phyloP scores from a whole-genome alignment of 2,888 invertebrate genomes.

The Phania funesta region DNA sequence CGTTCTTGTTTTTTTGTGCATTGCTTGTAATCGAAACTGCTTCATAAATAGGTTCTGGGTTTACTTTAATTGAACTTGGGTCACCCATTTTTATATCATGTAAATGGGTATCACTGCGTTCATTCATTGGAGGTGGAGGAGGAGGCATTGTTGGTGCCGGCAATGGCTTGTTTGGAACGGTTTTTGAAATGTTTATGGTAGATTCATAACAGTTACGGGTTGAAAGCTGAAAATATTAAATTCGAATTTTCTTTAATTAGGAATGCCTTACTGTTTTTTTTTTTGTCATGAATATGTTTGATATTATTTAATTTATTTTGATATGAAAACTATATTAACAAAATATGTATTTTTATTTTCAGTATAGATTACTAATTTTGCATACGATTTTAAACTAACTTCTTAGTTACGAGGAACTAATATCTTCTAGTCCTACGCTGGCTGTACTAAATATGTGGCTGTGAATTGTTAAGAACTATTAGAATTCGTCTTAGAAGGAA shows the following conservation, averaged over 20 bases:
- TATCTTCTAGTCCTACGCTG: too few species aligned
- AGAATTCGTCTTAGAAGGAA: too few species aligned
- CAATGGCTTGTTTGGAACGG: conserved; percentile 77
- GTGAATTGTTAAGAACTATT: too few species aligned
- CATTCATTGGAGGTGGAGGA: conserved; percentile 83
- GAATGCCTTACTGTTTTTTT: too few species aligned
- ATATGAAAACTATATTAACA: too few species aligned
- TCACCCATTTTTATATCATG: conserved; percentile 63
- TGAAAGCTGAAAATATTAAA: conserved; percentile 81
- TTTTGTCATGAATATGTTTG: too few species aligned
- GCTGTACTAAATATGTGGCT: too few species aligned
- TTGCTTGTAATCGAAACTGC: conserved; percentile 86
- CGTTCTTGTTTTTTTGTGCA: not conserved
- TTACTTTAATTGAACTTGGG: conserved; percentile 64
- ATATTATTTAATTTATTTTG: too few species aligned
- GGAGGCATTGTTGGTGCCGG: conserved; percentile 90
- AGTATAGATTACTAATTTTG: too few species aligned
- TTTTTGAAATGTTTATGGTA: conserved; percentile 71
- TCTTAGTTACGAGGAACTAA: too few species aligned
- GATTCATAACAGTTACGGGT: conserved; percentile 84
- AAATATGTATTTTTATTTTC: too few species aligned
- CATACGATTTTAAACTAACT: too few species aligned
- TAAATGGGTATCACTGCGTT: not conserved
- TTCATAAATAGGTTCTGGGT: conserved; percentile 91
- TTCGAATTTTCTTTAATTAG: not conserved